Conservation (phyloP, 2,888 invertebrate genomes). For the Trissonchulus latispiculum region DNA sequence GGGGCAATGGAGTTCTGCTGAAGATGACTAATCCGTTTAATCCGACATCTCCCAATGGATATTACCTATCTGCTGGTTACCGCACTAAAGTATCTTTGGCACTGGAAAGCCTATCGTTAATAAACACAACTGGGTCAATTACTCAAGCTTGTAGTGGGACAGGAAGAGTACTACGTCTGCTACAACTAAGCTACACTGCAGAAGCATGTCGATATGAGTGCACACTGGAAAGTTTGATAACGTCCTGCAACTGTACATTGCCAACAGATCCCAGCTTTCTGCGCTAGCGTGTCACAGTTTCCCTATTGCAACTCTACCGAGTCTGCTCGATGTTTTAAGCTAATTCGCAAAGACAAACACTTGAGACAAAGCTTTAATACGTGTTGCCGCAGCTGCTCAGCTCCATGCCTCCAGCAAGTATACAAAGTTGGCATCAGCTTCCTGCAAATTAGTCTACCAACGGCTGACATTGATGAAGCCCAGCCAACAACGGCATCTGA, state of each 20-base stretch:
- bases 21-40: not conserved
- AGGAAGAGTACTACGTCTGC: not conserved
- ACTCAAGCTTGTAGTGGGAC: not conserved
- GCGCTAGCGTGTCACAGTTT: too few relatives aligned
- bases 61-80: not conserved
- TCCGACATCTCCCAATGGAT: not conserved
- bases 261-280: not conserved
- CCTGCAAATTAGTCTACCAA: too few relatives aligned
- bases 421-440: too few relatives aligned
- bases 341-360: too few relatives aligned
- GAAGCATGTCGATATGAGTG: not conserved
- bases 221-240: not conserved
- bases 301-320: too few relatives aligned
- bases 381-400: too few relatives aligned
- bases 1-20: not conserved
- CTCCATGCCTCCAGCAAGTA: too few relatives aligned
- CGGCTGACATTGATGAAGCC: too few relatives aligned
- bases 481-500: too few relatives aligned
- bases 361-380: too few relatives aligned
- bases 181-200: not conserved
- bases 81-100: not conserved
- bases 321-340: too few relatives aligned
- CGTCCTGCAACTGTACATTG: not conserved
- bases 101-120: not conserved
- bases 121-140: not conserved